Evolutionary conservation across 1,140 invertebrate genomes (phyloP).

Genomic region (Paraescarpia echinospica): DNA sequence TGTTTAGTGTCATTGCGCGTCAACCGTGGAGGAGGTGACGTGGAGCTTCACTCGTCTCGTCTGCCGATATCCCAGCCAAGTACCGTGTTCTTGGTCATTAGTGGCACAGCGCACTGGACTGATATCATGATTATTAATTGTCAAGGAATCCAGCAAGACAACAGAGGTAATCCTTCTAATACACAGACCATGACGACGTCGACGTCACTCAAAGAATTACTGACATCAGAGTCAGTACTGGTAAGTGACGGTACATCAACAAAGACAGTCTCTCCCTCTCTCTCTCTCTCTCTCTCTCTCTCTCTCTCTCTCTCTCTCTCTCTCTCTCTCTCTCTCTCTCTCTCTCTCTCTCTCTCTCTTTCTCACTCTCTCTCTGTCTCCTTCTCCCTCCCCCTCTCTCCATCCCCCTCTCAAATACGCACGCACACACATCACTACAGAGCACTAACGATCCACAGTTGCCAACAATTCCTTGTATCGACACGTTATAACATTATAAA

Average conservation of each 20-base stretch:
- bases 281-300: no score
- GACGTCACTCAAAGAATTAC: background rate
- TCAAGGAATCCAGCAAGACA: background rate
- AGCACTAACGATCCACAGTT: no score
- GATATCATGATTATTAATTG: background rate
- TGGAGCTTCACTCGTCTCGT: background rate
- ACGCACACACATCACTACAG: background rate
- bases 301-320: no score
- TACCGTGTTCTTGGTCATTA: background rate
- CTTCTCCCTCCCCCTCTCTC: no score
- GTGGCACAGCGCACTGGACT: background rate
- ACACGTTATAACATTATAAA: no score
- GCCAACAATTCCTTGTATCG: no score
- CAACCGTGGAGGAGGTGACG: background rate
- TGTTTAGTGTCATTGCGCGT: background rate
- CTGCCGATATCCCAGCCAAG: background rate
- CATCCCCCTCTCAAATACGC: no score
- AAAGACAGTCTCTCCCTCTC: background rate
- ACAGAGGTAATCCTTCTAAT: background rate
- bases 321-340: no score
- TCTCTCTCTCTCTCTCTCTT: no score
- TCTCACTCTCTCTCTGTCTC: no score
- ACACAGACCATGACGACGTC: background rate
- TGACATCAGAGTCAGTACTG: background rate
- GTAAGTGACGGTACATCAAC: background rate